A percentile compares a stretch with the other conserved stretches of the same genome.
phyloP scores from a whole-genome alignment of 2,797 vertebrate species.

The Danio aesculapii region DNA sequence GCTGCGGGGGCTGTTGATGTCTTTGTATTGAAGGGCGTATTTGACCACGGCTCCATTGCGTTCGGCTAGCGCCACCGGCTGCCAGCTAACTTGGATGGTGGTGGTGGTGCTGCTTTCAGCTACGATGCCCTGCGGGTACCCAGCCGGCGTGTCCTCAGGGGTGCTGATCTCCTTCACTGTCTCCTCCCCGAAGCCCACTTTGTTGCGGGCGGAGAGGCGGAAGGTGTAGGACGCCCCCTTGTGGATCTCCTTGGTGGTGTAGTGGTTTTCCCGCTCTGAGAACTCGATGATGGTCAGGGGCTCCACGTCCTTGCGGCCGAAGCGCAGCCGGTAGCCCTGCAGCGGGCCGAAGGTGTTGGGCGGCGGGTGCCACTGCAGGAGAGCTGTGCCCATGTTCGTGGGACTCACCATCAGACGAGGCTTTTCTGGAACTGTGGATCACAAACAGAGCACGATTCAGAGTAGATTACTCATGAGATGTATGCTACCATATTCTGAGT shows the following conservation, averaged over 20 bases:
- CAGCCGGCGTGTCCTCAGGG: constrained; percentile 91
- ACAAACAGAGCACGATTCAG: neutral
- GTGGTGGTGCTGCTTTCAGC: constrained; percentile 91
- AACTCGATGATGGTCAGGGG: constrained; percentile 92
- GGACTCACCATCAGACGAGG: constrained; percentile 96
- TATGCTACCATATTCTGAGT: too few relatives aligned
- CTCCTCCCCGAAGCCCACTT: constrained; percentile 98
- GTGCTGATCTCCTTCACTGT: constrained; percentile 95
- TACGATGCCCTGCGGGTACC: constrained; percentile 93
- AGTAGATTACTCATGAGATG: neutral
- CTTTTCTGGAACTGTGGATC: constrained; percentile 92
- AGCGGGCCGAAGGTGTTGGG: constrained; percentile 90
- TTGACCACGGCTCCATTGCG: constrained; percentile 93
- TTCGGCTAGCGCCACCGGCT: constrained; percentile 89
- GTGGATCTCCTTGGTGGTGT: constrained; percentile 97
- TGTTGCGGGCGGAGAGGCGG: constrained; percentile 95
- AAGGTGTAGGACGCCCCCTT: constrained; percentile 95
- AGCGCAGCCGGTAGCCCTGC: constrained; percentile 94
- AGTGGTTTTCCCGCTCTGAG: constrained; percentile 95
- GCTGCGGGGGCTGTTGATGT: constrained; percentile 96
- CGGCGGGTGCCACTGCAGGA: constrained; percentile 97
- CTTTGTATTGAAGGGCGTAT: constrained; percentile 95
- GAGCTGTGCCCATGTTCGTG: constrained; percentile 98
- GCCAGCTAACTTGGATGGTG: constrained; percentile 94
- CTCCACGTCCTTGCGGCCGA: constrained; percentile 94